Conservation (phyloP, 2,113 vertebrate genomes). For the Emydocephalus ijimae region DNA sequence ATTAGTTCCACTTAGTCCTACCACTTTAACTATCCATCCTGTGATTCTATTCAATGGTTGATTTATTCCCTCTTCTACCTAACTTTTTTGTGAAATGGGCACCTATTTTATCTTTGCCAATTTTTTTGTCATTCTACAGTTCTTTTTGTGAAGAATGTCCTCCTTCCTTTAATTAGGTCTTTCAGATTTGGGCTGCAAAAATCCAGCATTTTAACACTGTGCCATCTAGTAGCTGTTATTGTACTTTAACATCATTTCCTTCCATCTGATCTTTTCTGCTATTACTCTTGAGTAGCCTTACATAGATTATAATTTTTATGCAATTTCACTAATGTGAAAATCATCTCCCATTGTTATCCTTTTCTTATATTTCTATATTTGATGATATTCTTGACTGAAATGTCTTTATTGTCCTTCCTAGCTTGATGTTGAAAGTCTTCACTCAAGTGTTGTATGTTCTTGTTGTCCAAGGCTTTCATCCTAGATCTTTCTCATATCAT, state of each 20-base stretch:
- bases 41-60: background rate
- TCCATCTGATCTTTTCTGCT: background rate
- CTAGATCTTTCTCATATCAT: background rate
- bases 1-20: background rate
- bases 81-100: background rate
- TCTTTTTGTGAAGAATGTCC: background rate
- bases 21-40: background rate
- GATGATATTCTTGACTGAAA: background rate
- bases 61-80: background rate
- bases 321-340: background rate
- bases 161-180: background rate
- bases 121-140: background rate
- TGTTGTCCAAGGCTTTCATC: background rate
- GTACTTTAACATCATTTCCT: background rate
- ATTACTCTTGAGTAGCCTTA: background rate
- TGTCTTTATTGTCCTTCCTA: background rate
- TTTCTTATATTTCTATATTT: background rate
- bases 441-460: background rate
- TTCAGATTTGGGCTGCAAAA: background rate
- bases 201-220: background rate
- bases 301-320: background rate
- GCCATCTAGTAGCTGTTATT: background rate
- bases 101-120: background rate
- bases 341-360: background rate
- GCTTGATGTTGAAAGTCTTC: background rate